Evolutionary conservation across 53 echinoderm and acorn worm genomes (phyloP), one percentile per base, ranked within the genome.

Genomic region (Mesocentrotus franciscanus): DNA sequence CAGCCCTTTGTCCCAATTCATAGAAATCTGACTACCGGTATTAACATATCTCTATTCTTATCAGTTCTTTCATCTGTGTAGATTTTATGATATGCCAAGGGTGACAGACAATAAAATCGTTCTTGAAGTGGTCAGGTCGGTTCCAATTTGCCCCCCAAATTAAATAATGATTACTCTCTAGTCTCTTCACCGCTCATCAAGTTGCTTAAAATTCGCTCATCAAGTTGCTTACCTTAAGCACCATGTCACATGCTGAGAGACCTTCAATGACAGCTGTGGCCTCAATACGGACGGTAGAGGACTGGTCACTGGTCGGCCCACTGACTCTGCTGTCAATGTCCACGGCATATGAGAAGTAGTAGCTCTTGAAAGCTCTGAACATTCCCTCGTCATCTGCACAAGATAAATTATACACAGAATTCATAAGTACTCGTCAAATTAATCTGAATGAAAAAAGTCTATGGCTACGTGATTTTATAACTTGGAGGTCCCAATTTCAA

Each of bases 221-320:
- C 60, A 17, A 14, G 2, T 17, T 56, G 6, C 92, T 78, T 97
- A 97, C 97, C 96, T 94, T 93, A 16, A 98, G 95, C 39, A 95
- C 94, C 62, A 95, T 96, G 83, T 98, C 98, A 94, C 98, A 98
- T 26, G 95, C 95, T 42, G 96, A 96, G 27, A 98, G 56, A 61
- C 95, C 98, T 26, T 97, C 96, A 36, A 98, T 96, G 74, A 61
- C 92, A 10, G 92, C 98, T 9, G 92, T 64, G 66, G 96, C 96
- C 49, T 29, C 39, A 8, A 98, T 55, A 20, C 60, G 85, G 68
- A 98, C 84, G 6, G 83, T 32, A 32, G 93, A 93, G 8, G 93
- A 74, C 26, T 93, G 74, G 17, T 10, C 74, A 42, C 49, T 71
- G 56, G 56, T 9, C 10, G n/a, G 4, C 76, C 75, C 93, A 42